Conservation (phyloP, 37 sponge, comb jelly and placozoan genomes). For the Amphimedon queenslandica region DNA sequence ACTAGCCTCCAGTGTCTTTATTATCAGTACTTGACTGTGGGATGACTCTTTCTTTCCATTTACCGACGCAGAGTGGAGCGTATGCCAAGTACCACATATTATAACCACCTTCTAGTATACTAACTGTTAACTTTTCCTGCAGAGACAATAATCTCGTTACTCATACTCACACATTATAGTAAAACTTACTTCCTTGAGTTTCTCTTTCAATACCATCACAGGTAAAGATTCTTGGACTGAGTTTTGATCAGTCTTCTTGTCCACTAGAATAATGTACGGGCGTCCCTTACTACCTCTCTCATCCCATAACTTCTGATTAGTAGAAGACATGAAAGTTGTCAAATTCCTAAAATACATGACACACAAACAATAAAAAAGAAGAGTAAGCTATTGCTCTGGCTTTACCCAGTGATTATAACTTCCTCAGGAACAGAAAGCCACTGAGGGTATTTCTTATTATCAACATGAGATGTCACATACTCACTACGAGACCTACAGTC, state of each 20-base stretch:
- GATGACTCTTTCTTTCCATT: no score
- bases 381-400: no score
- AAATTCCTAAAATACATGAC: conserved; percentile 10
- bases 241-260: not conserved
- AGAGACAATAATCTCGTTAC: no score
- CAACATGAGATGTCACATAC: conserved; percentile 41
- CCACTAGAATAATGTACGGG: conserved; percentile 36
- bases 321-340: conserved; percentile 7
- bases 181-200: conserved; percentile 44
- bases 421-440: conserved; percentile 73
- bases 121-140: no score
- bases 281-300: conserved; percentile 24
- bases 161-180: no score
- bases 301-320: conserved; percentile 35
- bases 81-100: conserved; percentile 62
- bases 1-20: no score
- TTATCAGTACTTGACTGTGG: no score
- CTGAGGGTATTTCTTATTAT: conserved; percentile 60
- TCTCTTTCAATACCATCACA: conserved; percentile 36
- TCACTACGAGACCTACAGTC: conserved; percentile 51
- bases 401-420: conserved; percentile 38
- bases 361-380: not conserved
- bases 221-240: not conserved
- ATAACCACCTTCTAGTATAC: conserved; percentile 78
- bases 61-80: conserved; percentile 54